phyloP scores from a whole-genome alignment of 2,797 vertebrate species.

The Erpetoichthys calabaricus region DNA sequence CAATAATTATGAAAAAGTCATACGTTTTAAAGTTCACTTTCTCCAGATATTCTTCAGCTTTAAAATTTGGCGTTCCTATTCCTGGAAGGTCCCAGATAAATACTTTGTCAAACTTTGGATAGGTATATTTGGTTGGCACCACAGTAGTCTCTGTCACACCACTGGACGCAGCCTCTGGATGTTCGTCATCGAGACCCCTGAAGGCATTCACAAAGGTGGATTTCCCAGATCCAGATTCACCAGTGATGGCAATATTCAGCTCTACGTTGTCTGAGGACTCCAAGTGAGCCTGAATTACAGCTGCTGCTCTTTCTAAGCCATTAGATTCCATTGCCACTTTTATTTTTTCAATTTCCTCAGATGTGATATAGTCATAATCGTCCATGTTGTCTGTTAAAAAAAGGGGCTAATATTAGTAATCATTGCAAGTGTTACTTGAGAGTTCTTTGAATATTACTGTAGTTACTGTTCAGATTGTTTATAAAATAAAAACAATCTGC shows the following conservation, averaged over 20 bases:
- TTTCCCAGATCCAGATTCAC: constrained; percentile 15
- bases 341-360: constrained; percentile 33
- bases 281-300: constrained; percentile 24
- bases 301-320: constrained; percentile 30
- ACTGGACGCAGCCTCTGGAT: constrained; percentile 10
- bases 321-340: constrained; percentile 26
- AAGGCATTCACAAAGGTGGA: constrained; percentile 12
- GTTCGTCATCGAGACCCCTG: constrained; percentile 17
- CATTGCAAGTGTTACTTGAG: no score
- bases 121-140: constrained; percentile 26
- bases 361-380: background rate
- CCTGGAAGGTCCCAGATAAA: constrained; percentile 57
- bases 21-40: constrained; percentile 38
- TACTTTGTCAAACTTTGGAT: constrained; percentile 39
- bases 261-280: background rate
- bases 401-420: no score
- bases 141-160: background rate
- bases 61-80: constrained; percentile 37
- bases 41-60: constrained; percentile 41
- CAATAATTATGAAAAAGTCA: constrained; percentile 54
- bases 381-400: no score
- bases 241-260: constrained; percentile 17
- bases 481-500: no score
- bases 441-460: no score
- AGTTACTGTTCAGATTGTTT: no score